Evolutionary conservation across 2,113 vertebrate species (phyloP).

Genomic region (Chaenocephalus aceratus): DNA sequence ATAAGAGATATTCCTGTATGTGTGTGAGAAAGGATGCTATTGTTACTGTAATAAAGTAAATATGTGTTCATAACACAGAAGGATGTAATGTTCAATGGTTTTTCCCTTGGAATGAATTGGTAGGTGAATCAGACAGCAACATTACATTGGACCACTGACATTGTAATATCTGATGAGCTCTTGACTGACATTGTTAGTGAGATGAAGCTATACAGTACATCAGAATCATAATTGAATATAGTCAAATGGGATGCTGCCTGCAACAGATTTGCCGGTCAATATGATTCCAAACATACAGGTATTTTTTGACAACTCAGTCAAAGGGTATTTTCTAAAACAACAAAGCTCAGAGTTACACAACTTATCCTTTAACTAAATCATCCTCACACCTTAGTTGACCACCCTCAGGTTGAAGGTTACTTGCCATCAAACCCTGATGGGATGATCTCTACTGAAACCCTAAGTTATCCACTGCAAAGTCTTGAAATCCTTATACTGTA

Average conservation of each 20-base stretch:
- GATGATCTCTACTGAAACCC: background rate
- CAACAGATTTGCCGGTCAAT: background rate
- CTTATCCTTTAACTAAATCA: background rate
- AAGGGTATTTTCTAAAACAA: too few species aligned
- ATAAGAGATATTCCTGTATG: background rate
- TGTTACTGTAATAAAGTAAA: background rate
- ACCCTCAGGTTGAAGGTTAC: too few species aligned
- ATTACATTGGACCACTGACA: background rate
- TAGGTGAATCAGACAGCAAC: background rate
- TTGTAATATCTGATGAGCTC: background rate
- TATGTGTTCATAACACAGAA: background rate
- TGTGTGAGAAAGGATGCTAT: background rate
- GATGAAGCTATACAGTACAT: background rate
- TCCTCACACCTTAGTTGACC: background rate
- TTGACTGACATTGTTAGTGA: background rate
- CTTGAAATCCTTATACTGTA: constrained; percentile 1
- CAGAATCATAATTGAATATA: background rate
- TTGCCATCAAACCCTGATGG: too few species aligned
- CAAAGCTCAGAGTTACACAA: too few species aligned
- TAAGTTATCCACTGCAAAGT: background rate
- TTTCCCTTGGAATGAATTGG: background rate
- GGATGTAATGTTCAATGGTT: background rate
- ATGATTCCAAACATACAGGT: background rate
- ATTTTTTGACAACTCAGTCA: background rate
- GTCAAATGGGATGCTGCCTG: background rate